phyloP scores from a whole-genome alignment of 2,888 invertebrate species.

The Xanthostigma xanthostigma region DNA sequence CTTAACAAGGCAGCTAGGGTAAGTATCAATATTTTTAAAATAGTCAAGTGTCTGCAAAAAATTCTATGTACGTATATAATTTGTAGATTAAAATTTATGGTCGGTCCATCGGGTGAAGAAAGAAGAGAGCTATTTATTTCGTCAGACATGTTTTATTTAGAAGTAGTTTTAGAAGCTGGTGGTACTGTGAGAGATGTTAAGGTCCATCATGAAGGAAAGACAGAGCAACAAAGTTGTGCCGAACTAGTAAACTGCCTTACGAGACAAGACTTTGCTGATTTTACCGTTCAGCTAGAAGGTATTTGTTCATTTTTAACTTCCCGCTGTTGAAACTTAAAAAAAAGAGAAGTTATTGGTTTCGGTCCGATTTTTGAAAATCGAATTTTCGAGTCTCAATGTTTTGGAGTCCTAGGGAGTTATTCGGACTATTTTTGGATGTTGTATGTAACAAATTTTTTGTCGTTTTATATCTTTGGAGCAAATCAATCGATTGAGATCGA shows the following conservation, averaged over 20 bases:
- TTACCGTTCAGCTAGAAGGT: constrained; percentile 79
- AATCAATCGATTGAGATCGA: too few species aligned
- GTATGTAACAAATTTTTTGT: too few species aligned
- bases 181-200: constrained; percentile 81
- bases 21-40: constrained; percentile 17
- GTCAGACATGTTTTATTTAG: constrained; percentile 92
- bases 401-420: too few species aligned
- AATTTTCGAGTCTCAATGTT: too few species aligned
- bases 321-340: too few species aligned
- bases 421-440: too few species aligned
- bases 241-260: constrained; percentile 75
- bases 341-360: too few species aligned
- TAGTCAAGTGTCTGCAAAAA: background rate
- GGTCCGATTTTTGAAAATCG: too few species aligned
- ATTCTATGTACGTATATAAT: constrained; percentile 7
- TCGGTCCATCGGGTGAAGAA: constrained; percentile 64
- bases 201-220: constrained; percentile 83
- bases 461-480: too few species aligned
- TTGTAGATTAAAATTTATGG: constrained; percentile 69
- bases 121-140: constrained; percentile 78
- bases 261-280: constrained; percentile 78
- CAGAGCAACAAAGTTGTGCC: constrained; percentile 70
- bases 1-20: constrained; percentile 78
- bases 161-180: constrained; percentile 65
- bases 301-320: background rate